A percentile compares a stretch with the other conserved stretches of the same genome.
Evolutionary conservation across 1,140 invertebrate genomes (phyloP).

Genomic region (Melipona quadrifasciata): DNA sequence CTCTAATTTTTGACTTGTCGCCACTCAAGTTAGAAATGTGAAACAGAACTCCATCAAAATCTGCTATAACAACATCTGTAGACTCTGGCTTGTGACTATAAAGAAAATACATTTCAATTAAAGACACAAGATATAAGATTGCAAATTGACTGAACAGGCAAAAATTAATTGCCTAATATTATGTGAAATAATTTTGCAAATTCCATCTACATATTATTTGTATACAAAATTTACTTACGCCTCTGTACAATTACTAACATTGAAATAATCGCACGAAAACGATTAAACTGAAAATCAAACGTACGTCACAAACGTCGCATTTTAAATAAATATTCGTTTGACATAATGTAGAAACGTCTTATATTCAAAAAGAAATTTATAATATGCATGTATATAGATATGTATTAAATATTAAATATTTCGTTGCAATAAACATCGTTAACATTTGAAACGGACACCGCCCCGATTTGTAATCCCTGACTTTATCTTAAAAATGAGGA

Average conservation of each 20-base stretch:
- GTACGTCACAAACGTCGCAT: background rate
- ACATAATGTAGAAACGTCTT: background rate
- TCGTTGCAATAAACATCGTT: background rate
- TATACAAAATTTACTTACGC: background rate
- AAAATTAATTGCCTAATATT: background rate
- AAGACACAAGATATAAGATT: background rate
- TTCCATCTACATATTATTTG: background rate
- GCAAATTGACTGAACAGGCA: background rate
- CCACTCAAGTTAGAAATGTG: conserved; percentile 98
- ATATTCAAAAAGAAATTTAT: conserved; percentile 7
- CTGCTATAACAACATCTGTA: conserved; percentile 95
- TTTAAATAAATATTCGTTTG: background rate
- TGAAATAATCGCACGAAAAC: background rate
- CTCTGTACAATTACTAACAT: background rate
- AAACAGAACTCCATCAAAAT: conserved; percentile 99
- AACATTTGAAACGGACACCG: conserved; percentile 61
- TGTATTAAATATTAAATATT: background rate
- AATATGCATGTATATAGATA: no score
- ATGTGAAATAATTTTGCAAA: background rate
- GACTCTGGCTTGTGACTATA: conserved; percentile 96
- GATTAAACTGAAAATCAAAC: background rate
- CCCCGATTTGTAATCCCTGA: conserved; percentile 49
- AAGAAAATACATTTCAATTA: conserved; percentile 58
- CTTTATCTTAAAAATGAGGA: conserved; percentile 44
- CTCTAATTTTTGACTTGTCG: conserved; percentile 98